Evolutionary conservation across 2,797 vertebrate genomes (phyloP).

Genomic region (Bovichtus variegatus): DNA sequence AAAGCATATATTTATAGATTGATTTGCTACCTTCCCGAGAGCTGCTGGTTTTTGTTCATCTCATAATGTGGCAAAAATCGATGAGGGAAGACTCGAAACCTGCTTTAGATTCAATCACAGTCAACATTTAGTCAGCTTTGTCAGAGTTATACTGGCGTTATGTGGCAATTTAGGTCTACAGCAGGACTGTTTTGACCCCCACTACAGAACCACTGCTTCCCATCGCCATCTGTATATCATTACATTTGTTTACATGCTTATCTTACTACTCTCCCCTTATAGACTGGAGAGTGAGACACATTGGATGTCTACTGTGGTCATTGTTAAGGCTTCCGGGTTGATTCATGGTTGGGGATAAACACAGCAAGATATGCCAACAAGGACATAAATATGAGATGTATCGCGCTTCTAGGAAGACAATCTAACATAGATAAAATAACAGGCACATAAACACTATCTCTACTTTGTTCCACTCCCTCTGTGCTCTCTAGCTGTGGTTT

Average conservation of each 20-base stretch:
- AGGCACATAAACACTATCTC: conserved; percentile 22
- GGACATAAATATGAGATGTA: conserved; percentile 23
- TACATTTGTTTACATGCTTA: conserved; percentile 28
- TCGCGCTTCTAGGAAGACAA: background rate
- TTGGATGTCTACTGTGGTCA: conserved; percentile 13
- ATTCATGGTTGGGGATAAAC: conserved; percentile 37
- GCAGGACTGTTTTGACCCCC: conserved; percentile 3
- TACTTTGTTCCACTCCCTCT: conserved; percentile 9
- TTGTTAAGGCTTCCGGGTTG: conserved; percentile 43
- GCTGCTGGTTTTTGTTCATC: conserved; percentile 3
- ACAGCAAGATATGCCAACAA: conserved; percentile 6
- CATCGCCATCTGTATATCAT: conserved; percentile 20
- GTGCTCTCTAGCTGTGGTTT: conserved; percentile 37
- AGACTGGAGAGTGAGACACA: background rate
- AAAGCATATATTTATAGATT: conserved; percentile 3
- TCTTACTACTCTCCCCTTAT: background rate
- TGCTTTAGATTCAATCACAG: background rate
- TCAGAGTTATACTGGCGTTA: background rate
- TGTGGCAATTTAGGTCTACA: background rate
- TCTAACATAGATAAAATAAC: conserved; percentile 25
- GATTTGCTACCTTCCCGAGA: background rate
- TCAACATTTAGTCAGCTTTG: background rate
- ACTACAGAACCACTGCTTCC: background rate
- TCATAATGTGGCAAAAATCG: background rate
- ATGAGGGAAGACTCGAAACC: conserved; percentile 2